Conservation (phyloP, 2,113 vertebrate genomes). For the Agapornis roseicollis region DNA sequence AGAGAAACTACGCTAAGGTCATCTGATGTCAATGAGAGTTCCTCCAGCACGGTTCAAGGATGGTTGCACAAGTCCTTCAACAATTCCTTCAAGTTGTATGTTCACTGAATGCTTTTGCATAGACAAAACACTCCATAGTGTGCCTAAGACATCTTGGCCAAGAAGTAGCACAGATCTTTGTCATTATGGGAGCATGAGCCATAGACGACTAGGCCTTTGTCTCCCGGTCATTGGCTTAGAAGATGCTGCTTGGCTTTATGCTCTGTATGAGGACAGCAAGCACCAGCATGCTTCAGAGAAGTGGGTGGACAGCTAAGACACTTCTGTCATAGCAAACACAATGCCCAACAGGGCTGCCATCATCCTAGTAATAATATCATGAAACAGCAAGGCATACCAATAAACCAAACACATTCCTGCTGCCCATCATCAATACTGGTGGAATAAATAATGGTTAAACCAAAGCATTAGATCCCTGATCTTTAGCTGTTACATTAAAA, state of each 20-base stretch:
- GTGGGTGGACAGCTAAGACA: neutral
- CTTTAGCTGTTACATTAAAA: neutral
- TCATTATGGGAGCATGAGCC: rapidly evolving
- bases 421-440: neutral
- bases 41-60: neutral
- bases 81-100: neutral
- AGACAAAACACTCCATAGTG: neutral
- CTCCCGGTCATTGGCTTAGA: neutral
- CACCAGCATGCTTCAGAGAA: neutral
- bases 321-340: neutral
- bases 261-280: neutral
- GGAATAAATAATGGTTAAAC: neutral
- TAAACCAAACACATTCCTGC: neutral
- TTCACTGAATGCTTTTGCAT: neutral
- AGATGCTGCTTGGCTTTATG: neutral
- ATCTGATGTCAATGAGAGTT: neutral
- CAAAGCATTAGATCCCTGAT: neutral
- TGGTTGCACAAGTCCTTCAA: neutral
- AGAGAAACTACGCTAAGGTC: neutral
- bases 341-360: neutral
- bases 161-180: neutral
- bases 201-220: neutral
- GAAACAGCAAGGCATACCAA: neutral
- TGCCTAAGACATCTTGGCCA: neutral
- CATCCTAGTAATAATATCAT: neutral